Percentiles rank a stretch among this genome's conserved stretches.
These are phyloP conservation scores for Drosophila subsilvestris DNA, from an alignment of 2,888 invertebrate species.

Conservation along the genomic window DNA sequence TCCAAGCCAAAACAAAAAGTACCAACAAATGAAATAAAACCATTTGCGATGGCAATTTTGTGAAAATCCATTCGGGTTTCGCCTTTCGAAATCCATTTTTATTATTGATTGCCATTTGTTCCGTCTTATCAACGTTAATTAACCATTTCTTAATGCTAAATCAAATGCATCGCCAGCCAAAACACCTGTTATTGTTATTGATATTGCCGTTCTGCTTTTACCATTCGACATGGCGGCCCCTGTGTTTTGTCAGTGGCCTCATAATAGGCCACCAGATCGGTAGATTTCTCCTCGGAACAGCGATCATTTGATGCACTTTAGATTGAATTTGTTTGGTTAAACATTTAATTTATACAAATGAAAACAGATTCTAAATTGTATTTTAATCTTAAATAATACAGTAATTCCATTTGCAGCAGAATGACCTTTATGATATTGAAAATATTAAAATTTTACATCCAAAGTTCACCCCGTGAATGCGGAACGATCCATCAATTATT, in stretches of 20 bases:
- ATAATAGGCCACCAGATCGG: conserved; percentile 10
- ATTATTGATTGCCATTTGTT: conserved; percentile 45
- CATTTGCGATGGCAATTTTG: conserved; percentile 39
- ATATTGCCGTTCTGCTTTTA: conserved; percentile 13
- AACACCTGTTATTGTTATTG: conserved; percentile 51
- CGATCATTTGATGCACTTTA: background rate
- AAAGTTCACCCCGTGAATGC: no score
- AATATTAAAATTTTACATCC: no score
- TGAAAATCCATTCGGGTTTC: conserved; percentile 32
- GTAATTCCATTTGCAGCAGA: no score
- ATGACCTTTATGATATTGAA: no score
- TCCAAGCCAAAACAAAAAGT: conserved; percentile 9
- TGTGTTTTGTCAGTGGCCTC: conserved; percentile 3
- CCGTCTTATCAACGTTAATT: conserved; percentile 46
- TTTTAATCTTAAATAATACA: no score
- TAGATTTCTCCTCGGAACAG: background rate
- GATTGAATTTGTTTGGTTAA: background rate
- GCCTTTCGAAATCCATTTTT: conserved; percentile 44
- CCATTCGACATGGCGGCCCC: background rate
- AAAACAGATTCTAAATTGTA: no score
- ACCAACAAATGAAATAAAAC: conserved; percentile 4
- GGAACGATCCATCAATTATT: background rate
- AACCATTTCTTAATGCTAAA: conserved; percentile 57
- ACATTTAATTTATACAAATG: no score
- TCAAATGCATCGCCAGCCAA: conserved; percentile 48